Evolutionary conservation across 2,113 vertebrate species (phyloP), one percentile per base, ranked within the genome.

Genomic region (Suncus etruscus): DNA sequence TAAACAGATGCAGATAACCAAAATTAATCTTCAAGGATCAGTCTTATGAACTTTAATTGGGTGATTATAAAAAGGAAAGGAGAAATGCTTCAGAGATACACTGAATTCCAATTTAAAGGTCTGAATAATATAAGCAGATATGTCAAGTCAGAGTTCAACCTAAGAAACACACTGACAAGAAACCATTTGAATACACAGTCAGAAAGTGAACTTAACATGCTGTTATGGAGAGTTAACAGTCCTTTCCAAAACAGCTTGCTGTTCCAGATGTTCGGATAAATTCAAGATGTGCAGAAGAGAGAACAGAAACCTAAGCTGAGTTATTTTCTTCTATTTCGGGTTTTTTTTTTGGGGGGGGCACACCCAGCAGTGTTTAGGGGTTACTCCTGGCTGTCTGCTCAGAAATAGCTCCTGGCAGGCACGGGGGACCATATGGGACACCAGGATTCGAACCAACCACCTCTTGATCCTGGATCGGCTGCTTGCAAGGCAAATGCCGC

Each of bases 61-160:
- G 12, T 78, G 92, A 87, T 31, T 82, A 78, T 31, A 89, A 82
- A 83, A 81, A 81, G 81, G 87, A 77, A 87, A 45, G 20, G 85
- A 93, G 48, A 90, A 91, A 54, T 45, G 16, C 39, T 66, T 75
- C 72, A 0, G 48, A 83, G 31, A 58, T 79, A 82, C 11, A 66
- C 39, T 39, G 39, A 39, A 85, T 24, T 20, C 68, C 74, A 76
- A 47, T 68, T 47, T 83, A 79, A 92, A 87, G 15, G 22, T 63
- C 68, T 86, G 78, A 91, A 66, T 75, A 93, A 88, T 0, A 90
- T 39, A 88, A 92, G 76, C 39, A 89, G n/a, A 85, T 24, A 22
- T 5, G 51, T 16, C 31, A 83, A 73, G 45, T 91, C 54, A 80
- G 63, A 92, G 75, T 73, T 69, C 74, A 76, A 61, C 39, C 32